Evolutionary conservation across 1,140 invertebrate species (phyloP).

Genomic region (Meteorus sp.): DNA sequence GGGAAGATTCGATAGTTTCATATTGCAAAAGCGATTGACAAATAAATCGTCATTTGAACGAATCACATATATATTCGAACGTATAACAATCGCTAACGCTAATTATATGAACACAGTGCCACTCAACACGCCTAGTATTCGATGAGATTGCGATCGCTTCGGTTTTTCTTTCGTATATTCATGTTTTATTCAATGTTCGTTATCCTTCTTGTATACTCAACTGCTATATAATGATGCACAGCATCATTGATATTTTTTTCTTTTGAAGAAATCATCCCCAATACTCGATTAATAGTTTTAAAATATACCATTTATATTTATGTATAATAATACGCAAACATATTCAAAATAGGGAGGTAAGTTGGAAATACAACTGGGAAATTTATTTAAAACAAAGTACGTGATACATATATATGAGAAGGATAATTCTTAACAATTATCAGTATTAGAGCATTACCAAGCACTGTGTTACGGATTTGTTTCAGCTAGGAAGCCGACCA

Average conservation of each 20-base stretch:
- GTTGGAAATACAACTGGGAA: too few species aligned
- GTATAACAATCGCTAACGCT: too few species aligned
- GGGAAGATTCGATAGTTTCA: conserved; percentile 49
- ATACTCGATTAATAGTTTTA: conserved; percentile 45
- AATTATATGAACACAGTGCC: conserved; percentile 24
- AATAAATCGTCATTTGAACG: conserved; percentile 18
- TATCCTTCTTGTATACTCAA: conserved; percentile 13
- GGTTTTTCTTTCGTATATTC: conserved; percentile 29
- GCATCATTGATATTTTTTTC: conserved; percentile 23
- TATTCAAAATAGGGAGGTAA: too few species aligned
- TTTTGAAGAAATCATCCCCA: conserved; percentile 52
- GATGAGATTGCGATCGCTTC: conserved; percentile 42
- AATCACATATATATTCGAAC: too few species aligned
- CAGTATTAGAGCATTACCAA: conserved; percentile 51
- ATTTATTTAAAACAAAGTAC: too few species aligned
- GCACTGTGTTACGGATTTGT: conserved; percentile 58
- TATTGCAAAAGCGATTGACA: too few species aligned
- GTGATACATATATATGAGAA: too few species aligned
- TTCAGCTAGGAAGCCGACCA: conserved; percentile 61
- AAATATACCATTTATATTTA: too few species aligned
- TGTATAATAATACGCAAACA: too few species aligned
- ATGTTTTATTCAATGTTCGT: conserved; percentile 12
- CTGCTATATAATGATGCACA: not conserved
- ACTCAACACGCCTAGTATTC: conserved; percentile 25
- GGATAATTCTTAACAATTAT: conserved; percentile 17